Base-by-base conservation (phyloP, 2,888 invertebrate genomes). In the Trachelus stipa region DNA sequence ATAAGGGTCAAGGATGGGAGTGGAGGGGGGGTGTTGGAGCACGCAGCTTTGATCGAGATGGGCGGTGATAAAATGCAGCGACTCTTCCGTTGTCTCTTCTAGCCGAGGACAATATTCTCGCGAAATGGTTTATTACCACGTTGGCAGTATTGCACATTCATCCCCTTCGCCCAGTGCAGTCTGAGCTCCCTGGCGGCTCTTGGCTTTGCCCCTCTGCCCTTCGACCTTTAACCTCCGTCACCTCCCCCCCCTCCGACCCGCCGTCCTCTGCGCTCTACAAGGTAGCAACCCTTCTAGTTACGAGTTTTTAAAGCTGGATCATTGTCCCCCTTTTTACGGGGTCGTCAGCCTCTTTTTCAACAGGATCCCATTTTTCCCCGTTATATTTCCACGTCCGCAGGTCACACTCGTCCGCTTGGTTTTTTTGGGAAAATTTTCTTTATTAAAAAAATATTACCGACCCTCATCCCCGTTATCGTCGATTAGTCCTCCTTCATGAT, bases 61-160 rank as follows among this genome's bases (percentile, higher is more conserved):
- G 69, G 30, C n/a, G 69, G 12, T 23, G 69, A 69, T 69, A 33
- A 69, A 69, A 69, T 69, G 30, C 69, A 69, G 31, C 69, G 31
- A 33, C 31, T 69, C 30, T 69, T 69, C 69, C 69, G 30, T 30
- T 69, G 69, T 69, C 69, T 69, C 69, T 69, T 11, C 69, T 34
- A 69, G 76, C 76, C 73, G 71, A 68, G 77, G 73, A 76, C 77
- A 74, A 78, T 76, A 75, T 79, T 71, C 79, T 75, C 75, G 34
- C 69, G 78, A 68, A 78, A 83, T 81, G 79, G 79, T 82, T 83
- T 82, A 82, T 83, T 79, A 81, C 76, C 76, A 69, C 40, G 75
- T 77, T 68, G 73, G 76, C 78, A 81, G 79, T 79, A 82, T 81
- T 81, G 79, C 79, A 76, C 73, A 31, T 33, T 74, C 77, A 69